These are phyloP conservation scores for Acrossocheilus fasciatus DNA, from an alignment of 2,797 vertebrate genomes.

Conservation along the genomic window DNA sequence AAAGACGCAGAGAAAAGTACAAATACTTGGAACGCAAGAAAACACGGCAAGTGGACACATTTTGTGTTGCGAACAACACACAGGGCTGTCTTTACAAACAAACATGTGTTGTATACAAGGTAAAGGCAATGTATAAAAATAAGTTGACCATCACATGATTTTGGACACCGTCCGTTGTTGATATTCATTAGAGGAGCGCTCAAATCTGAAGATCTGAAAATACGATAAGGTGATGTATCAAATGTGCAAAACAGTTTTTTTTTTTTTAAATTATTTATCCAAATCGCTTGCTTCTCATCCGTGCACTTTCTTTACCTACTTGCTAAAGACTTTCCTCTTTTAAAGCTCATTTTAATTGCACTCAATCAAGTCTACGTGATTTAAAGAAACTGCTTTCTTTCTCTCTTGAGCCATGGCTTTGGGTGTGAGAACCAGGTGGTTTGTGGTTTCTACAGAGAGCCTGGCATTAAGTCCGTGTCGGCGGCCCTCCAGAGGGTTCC, in stretches of 20 bases:
- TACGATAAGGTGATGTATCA: conserved; percentile 98
- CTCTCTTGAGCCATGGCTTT: conserved; percentile 96
- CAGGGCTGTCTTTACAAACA: conserved; percentile 99
- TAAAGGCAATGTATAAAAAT: conserved; percentile 99
- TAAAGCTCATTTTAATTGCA: conserved; percentile 99
- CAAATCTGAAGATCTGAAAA: conserved; percentile 82
- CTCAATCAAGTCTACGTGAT: conserved; percentile 94
- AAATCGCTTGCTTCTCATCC: conserved; percentile 72
- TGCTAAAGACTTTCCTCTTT: conserved; percentile 66
- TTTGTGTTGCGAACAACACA: conserved; percentile 94
- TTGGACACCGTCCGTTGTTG: conserved; percentile 79
- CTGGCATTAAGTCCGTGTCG: conserved; percentile 31
- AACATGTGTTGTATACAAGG: conserved; percentile 97
- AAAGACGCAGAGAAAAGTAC: conserved; percentile 87
- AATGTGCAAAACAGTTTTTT: conserved; percentile 99
- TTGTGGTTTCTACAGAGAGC: conserved; percentile 70
- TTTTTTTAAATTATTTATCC: conserved; percentile 70
- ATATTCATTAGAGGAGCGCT: conserved; percentile 95
- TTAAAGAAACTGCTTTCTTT: conserved; percentile 92
- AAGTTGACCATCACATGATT: conserved; percentile 89
- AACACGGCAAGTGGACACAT: conserved; percentile 89
- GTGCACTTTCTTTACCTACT: conserved; percentile 63
- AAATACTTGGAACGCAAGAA: conserved; percentile 87
- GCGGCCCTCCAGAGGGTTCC: conserved; percentile 61
- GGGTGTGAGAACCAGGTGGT: conserved; percentile 89